Base-by-base conservation (phyloP, 2,113 vertebrate genomes). In the Micromys minutus region DNA sequence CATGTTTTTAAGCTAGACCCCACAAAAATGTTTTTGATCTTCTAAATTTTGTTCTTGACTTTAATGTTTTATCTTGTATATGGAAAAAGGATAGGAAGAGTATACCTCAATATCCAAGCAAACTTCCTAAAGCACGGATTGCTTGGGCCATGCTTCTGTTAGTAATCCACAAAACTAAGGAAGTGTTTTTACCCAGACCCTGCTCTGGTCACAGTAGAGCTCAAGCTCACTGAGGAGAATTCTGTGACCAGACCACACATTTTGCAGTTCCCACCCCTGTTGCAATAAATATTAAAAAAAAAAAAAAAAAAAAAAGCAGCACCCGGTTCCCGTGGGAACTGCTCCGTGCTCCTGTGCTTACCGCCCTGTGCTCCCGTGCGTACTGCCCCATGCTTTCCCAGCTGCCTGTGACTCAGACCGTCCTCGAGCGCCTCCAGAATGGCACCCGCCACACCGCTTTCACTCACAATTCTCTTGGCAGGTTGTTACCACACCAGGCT, bases 141-240 rank as follows among this genome's bases (percentile, higher is more conserved):
- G 24, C 71, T 84, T 63, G 90, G 80, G 22, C 3, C 55, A 74
- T 1, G 8, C 13, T 77, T 79, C 87, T 71, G 39, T 71, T 24
- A 29, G 42, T 52, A 69, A 24, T 81, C 31, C 61, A 79, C 79
- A 91, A 77, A 31, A 74, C 17, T 81, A 67, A 57, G 69, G 19
- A 93, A 93, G 9, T 76, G 42, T 69, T 89, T 96, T 96, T 61
- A 74, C 67, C 65, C 39, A 67, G 34, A 59, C 69, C 55, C 26
- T 4, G n/a, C 17, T 87, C 80, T 92, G 52, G 47, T 80, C 59
- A 57, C 17, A 19, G 34, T 29, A 89, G 39, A 45, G 52, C 45
- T 45, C 74, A 96, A 91, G 45, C 16, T 67, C 11, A 47, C n/a
- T 67, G 36, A 89, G 22, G 61, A 52, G 13, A 5, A 45, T 26